A percentile compares a stretch with the other conserved stretches of the same genome.
phyloP scores from a whole-genome alignment of 2,888 invertebrate genomes.

The Drosophila nr. perissopoda region DNA sequence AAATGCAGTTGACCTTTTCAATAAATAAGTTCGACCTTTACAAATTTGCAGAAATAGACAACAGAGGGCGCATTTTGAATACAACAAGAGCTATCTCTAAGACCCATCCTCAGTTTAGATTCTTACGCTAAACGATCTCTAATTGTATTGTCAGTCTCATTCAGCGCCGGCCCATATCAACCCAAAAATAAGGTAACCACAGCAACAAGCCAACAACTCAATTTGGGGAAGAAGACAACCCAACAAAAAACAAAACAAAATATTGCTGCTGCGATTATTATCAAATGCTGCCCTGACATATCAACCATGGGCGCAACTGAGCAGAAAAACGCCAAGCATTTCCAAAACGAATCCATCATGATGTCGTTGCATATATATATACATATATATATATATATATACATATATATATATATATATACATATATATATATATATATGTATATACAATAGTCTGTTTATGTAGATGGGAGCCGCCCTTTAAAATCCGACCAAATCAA shows the following conservation, averaged over 20 bases:
- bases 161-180: constrained; percentile 38
- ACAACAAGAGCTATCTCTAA: background rate
- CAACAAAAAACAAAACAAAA: background rate
- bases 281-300: constrained; percentile 57
- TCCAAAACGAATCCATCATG: constrained; percentile 75
- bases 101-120: background rate
- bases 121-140: constrained; percentile 31
- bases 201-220: constrained; percentile 57
- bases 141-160: constrained; percentile 51
- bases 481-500: constrained; percentile 38
- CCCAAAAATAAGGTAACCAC: background rate
- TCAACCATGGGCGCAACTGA: constrained; percentile 55
- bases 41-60: background rate
- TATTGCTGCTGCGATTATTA: constrained; percentile 61
- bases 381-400: background rate
- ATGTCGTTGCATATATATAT: constrained; percentile 42
- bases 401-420: constrained; percentile 11
- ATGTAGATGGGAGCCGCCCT: constrained; percentile 52
- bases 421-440: background rate
- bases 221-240: constrained; percentile 34
- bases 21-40: background rate
- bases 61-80: background rate
- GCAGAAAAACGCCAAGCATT: constrained; percentile 74
- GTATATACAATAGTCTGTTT: background rate
- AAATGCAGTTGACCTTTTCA: background rate